Percentiles rank a stretch among this genome's conserved stretches.
phyloP scores from a whole-genome alignment of 2,797 vertebrate species.

The Pseudochirops corinnae region DNA sequence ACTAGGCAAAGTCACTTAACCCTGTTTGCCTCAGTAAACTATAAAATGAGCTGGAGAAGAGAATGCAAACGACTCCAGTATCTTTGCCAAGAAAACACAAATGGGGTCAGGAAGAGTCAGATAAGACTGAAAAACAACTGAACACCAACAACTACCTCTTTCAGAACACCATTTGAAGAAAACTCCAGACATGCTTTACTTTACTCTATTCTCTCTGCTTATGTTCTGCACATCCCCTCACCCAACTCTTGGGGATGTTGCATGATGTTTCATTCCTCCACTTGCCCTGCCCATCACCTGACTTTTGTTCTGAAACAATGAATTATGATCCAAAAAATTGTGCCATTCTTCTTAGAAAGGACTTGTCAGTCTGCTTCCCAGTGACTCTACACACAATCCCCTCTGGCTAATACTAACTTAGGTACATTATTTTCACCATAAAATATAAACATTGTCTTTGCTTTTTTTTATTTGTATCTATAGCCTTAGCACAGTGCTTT shows the following conservation, averaged over 20 bases:
- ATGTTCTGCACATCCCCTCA: background rate
- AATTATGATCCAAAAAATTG: background rate
- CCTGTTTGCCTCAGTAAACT: background rate
- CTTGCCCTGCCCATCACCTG: background rate
- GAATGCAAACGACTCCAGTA: background rate
- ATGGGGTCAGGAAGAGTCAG: background rate
- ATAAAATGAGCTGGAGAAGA: background rate
- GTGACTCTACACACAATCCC: background rate
- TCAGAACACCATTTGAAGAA: background rate
- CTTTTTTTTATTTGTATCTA: background rate
- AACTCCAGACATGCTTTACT: background rate
- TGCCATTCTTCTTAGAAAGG: background rate
- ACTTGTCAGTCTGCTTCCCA: background rate
- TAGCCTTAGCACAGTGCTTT: background rate
- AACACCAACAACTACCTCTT: background rate
- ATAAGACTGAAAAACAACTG: background rate
- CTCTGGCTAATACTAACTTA: background rate
- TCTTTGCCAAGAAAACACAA: background rate
- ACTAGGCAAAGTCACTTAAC: background rate
- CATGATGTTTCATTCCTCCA: background rate
- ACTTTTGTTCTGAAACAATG: background rate
- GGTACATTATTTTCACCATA: background rate
- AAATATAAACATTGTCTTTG: background rate
- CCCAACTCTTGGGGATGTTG: background rate
- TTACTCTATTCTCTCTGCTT: background rate